Conservation (phyloP, 2,888 invertebrate species). For the Perithous albicinctus region DNA sequence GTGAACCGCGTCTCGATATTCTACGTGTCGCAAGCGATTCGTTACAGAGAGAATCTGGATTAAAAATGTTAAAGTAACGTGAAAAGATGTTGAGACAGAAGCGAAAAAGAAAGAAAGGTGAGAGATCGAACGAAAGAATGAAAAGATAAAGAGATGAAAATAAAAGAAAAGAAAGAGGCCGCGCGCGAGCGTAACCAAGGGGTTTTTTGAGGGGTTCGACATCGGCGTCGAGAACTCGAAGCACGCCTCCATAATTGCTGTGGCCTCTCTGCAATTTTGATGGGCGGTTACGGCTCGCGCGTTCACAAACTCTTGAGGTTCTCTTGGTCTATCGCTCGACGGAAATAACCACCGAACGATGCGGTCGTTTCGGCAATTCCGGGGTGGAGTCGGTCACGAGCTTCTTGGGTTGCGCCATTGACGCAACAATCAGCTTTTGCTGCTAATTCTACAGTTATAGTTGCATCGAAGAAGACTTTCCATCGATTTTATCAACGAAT, state of each 20-base stretch:
- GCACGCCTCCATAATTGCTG: conserved; percentile 75
- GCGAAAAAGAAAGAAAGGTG: neutral
- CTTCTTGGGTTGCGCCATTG: conserved; percentile 65
- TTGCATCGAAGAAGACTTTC: conserved; percentile 41
- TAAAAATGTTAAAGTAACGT: conserved; percentile 21
- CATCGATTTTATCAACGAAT: conserved; percentile 23
- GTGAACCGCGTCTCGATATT: conserved; percentile 34
- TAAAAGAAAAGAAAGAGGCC: conserved; percentile 38
- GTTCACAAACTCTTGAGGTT: conserved; percentile 54
- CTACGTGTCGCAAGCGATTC: conserved; percentile 56
- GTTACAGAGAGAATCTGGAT: conserved; percentile 41
- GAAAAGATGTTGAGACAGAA: conserved; percentile 32
- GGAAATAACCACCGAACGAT: conserved; percentile 66
- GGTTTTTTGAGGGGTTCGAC: conserved; percentile 48
- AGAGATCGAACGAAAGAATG: conserved; percentile 35
- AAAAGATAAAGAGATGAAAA: conserved; percentile 15
- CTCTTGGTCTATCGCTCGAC: conserved; percentile 64
- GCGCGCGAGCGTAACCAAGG: conserved; percentile 54
- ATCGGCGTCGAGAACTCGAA: conserved; percentile 39
- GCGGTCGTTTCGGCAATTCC: conserved; percentile 81
- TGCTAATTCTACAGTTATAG: conserved; percentile 15
- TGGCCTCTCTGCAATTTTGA: conserved; percentile 80
- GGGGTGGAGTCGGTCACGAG: conserved; percentile 82
- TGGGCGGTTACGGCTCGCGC: conserved; percentile 74
- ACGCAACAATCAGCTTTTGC: conserved; percentile 63